Evolutionary conservation across 2,797 vertebrate species (phyloP).

Genomic region (Oreochromis mossambicus): DNA sequence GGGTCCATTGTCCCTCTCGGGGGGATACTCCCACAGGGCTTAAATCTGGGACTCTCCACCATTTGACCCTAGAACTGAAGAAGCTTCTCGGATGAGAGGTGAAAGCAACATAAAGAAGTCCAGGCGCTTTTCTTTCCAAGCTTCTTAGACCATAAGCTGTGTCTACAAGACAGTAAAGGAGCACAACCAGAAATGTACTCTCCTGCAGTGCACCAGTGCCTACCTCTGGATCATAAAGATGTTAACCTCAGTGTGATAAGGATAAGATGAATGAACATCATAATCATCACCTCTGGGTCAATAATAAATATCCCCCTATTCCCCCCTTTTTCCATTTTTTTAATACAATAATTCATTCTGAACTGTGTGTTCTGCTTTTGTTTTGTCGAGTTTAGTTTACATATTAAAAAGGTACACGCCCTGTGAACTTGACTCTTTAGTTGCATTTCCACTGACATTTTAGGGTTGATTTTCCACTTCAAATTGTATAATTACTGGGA

Average conservation of each 20-base stretch:
- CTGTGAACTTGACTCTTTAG: too few relatives aligned
- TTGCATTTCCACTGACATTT: too few relatives aligned
- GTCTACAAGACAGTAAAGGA: constrained; percentile 90
- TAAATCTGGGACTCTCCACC: too few relatives aligned
- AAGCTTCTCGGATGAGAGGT: too few relatives aligned
- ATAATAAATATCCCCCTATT: neutral
- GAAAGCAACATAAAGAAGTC: too few relatives aligned
- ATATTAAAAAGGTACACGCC: neutral
- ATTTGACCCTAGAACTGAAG: too few relatives aligned
- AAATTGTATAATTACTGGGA: too few relatives aligned
- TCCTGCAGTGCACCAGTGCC: constrained; percentile 94
- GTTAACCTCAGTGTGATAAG: constrained; percentile 87
- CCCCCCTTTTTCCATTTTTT: neutral
- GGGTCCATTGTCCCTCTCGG: too few relatives aligned
- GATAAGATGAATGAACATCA: constrained; percentile 58
- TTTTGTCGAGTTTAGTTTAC: neutral
- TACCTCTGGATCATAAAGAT: constrained; percentile 87
- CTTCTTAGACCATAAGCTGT: constrained; percentile 81
- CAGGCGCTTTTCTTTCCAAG: too few relatives aligned
- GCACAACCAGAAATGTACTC: constrained; percentile 90
- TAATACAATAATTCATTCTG: neutral
- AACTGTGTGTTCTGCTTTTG: neutral
- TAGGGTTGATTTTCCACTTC: too few relatives aligned
- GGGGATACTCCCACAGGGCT: too few relatives aligned
- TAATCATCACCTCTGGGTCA: neutral